Evolutionary conservation across 2,113 vertebrate species (phyloP), one percentile per base, ranked within the genome.

Genomic region (Cyprinus carpio): DNA sequence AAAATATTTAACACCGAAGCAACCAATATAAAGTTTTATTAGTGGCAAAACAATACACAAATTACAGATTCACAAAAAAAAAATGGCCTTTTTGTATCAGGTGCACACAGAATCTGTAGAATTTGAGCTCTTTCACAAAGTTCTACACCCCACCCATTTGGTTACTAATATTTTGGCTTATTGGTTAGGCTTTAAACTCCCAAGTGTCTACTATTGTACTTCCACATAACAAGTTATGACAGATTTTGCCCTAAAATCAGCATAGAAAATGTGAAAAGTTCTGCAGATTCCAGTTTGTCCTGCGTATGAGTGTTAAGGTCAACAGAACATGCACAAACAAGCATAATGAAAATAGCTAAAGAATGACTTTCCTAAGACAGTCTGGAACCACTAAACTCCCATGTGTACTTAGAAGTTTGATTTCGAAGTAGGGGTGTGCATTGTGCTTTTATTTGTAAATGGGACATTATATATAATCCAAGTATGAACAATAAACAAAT

Each of bases 11-110:
- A 11, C 10, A 40, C 8, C 0, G 9, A 43, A 5, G 34, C 34
- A 37, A 37, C 4, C 4, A 37, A 37, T 4, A 37, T 0, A 37
- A 37, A 40, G 18, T 40, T 23, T 11, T 5, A 60, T 18, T 2
- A n/a, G 31, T 77, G 16, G 16, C 1, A 23, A 56, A 46, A 56
- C 15, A 77, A 56, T 56, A 34, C 5, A 77, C n/a, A 31, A 54
- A 20, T 77, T 77, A 40, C 51, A 80, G 6, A 64, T 25, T 43
- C 6, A 16, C 58, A 62, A 15, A 62, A 12, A 43, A 25, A 62
- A 27, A 37, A 75, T n/a, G n/a, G 72, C 43, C 43, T 43, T 49
- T 75, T 49, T 75, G 23, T 43, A 75, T 15, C 51, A 78, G 51
- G 49, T 31, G 1, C 25, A 23, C 13, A 56, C 0, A 3, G 46